Evolutionary conservation across 2,888 invertebrate genomes (phyloP).

Genomic region (Thereva unica): DNA sequence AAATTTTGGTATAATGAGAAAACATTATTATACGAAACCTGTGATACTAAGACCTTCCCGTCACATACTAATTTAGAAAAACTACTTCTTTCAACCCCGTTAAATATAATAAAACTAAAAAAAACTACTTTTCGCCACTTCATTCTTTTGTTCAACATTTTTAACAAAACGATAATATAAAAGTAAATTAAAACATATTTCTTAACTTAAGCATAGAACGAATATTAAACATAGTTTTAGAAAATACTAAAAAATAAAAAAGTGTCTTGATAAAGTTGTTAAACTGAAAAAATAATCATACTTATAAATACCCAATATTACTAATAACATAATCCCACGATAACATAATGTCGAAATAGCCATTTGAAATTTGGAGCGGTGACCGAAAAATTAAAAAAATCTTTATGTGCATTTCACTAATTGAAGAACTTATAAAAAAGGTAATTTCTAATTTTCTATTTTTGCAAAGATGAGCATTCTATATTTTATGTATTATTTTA

Average conservation of each 20-base stretch:
- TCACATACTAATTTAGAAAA: conserved; percentile 11
- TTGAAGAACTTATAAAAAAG: conserved; percentile 15
- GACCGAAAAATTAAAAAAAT: neutral
- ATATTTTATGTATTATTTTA: neutral
- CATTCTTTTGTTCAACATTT: no score
- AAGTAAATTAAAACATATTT: no score
- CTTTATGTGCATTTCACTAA: neutral
- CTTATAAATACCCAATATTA: no score
- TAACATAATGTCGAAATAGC: neutral
- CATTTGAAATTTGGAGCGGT: conserved; percentile 6
- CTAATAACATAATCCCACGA: neutral
- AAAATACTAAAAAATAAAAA: no score
- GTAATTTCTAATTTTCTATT: conserved; percentile 2
- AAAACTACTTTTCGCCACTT: no score
- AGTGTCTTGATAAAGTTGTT: no score
- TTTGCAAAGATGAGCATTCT: neutral
- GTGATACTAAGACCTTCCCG: neutral
- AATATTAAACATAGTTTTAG: no score
- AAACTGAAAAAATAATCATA: no score
- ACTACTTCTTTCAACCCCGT: conserved; percentile 5
- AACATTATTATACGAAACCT: conserved; percentile 8
- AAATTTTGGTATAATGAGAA: conserved; percentile 23
- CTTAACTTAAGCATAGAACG: no score
- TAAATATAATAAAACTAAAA: neutral
- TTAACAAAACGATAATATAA: no score